These are phyloP conservation scores for Drosophila insularis DNA, from an alignment of 1,140 invertebrate species.

Conservation along the genomic window DNA sequence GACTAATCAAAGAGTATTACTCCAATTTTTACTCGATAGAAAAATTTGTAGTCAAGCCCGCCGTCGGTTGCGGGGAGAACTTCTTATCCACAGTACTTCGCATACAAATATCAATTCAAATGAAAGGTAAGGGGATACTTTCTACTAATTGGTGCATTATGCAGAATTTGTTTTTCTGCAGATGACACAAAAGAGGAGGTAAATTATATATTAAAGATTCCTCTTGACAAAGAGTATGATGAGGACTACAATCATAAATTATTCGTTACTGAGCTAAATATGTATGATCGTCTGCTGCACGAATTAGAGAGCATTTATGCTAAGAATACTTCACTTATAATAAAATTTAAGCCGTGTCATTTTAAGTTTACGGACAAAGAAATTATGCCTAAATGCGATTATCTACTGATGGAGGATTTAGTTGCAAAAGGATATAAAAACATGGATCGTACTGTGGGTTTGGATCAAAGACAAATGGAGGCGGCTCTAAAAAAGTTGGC, in stretches of 20 bases:
- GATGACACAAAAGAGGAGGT: slow-evolving; percentile 43
- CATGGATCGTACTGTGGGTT: slow-evolving; percentile 83
- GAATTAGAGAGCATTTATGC: slow-evolving; percentile 53
- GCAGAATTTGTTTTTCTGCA: too few species aligned
- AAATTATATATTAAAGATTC: slow-evolving; percentile 66
- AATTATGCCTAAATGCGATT: slow-evolving; percentile 39
- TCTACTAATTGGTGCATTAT: background rate
- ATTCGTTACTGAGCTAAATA: slow-evolving; percentile 49
- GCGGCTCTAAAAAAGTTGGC: slow-evolving; percentile 83
- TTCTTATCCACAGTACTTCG: slow-evolving; percentile 65
- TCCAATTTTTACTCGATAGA: slow-evolving; percentile 64
- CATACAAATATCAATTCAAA: slow-evolving; percentile 48
- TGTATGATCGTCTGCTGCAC: slow-evolving; percentile 63
- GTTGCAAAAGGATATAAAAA: slow-evolving; percentile 59
- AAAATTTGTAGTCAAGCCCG: slow-evolving; percentile 39
- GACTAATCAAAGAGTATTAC: slow-evolving; percentile 69
- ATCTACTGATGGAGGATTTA: slow-evolving; percentile 63
- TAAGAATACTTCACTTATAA: slow-evolving; percentile 49
- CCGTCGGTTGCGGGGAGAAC: slow-evolving; percentile 63
- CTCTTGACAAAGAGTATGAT: slow-evolving; percentile 44
- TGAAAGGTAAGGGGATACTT: slow-evolving; percentile 46
- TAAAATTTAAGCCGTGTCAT: slow-evolving; percentile 61
- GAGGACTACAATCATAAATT: slow-evolving; percentile 51
- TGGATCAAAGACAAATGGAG: slow-evolving; percentile 83
- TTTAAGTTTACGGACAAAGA: slow-evolving; percentile 38